Evolutionary conservation across 1,140 invertebrate species (phyloP).

Genomic region (Melanaphis sacchari): DNA sequence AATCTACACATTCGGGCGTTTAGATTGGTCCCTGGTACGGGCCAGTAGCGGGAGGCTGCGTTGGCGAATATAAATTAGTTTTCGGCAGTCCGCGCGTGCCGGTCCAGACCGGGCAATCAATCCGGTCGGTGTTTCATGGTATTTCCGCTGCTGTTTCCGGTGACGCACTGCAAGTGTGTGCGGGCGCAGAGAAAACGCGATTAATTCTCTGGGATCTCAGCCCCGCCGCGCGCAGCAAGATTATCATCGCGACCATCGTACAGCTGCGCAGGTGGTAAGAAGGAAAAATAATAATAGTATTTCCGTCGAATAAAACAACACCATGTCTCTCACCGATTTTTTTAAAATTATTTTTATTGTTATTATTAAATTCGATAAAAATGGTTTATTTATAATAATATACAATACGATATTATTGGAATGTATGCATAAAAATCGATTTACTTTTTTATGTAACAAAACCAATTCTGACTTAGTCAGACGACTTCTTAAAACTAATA

Average conservation of each 20-base stretch:
- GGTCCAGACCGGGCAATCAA: not conserved
- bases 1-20: not conserved
- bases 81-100: not conserved
- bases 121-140: not conserved
- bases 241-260: not conserved
- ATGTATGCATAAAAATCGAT: not conserved
- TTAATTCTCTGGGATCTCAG: not conserved
- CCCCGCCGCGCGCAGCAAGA: not conserved
- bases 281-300: not conserved
- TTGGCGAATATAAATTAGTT: conserved; percentile 5
- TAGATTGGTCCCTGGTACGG: not conserved
- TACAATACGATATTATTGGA: not conserved
- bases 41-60: not conserved
- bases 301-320: not conserved
- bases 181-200: not conserved
- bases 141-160: not conserved
- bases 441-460: not conserved
- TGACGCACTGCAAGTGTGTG: not conserved
- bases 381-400: not conserved
- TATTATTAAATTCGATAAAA: not conserved
- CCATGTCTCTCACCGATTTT: not conserved
- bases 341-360: not conserved
- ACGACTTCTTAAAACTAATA: not conserved
- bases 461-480: not conserved
- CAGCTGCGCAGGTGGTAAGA: not conserved